Base-by-base conservation (phyloP, 2,797 vertebrate genomes). In the Myotis myotis region DNA sequence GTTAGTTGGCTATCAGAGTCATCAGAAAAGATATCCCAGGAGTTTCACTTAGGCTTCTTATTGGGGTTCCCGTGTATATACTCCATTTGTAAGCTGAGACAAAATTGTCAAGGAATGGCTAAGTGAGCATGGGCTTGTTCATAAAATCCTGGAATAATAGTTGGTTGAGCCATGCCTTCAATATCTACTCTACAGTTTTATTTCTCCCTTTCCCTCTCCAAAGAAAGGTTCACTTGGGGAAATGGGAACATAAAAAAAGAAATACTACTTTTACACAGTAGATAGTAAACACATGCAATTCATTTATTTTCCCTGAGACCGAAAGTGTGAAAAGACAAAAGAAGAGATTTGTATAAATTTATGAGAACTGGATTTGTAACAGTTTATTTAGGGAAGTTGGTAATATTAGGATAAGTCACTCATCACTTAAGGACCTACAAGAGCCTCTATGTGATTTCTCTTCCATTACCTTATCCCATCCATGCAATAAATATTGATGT, bases 221-320 rank as follows among this genome's bases (percentile, higher is more conserved):
- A 87, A 87, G 30, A 80, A 74, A 66, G 12, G 17, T 79, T 89
- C 68, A 68, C 15, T 51, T 86, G 28, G 79, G 51, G 51, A 51
- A 93, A 81, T 60, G 79, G 79, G 38, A 85, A 92, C 51, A 38
- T 86, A 57, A 23, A 91, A 76, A 23, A 92, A 53, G 17, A 75
- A 89, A 23, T 57, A 51, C 62, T 84, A 23, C 28, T 70, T 93
- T 85, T n/a, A 82, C n/a, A 62, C 5, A 25, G 28, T 66, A 79
- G 47, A 28, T 70, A 87, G n/a, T 74, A 92, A 96, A 83, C 28
- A 70, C 23, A 44, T 78, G 20, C 53, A 84, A 64, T 84, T 81
- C 28, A 89, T 91, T 89, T 72, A 60, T 94, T 92, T 97, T 78
- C 76, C 16, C 74, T 36, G n/a, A 89, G 79, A 70, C 72, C 5